Conservation (phyloP, 30 jellyfish, hydroid and myxozoan genomes). For the Mastigias papua region DNA sequence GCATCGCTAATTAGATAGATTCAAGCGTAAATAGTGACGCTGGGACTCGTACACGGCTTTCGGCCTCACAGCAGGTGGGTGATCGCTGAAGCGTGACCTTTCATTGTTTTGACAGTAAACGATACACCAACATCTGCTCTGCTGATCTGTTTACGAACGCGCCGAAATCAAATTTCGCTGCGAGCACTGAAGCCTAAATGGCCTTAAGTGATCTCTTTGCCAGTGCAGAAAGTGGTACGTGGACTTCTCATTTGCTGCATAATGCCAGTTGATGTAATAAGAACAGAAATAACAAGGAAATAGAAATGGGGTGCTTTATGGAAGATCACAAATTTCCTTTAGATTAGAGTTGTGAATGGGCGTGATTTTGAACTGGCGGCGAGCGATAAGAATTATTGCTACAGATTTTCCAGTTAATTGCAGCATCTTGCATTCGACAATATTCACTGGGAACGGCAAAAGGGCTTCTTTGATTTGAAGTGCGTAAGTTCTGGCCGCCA, state of each 20-base stretch:
- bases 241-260: neutral
- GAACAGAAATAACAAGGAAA: no score
- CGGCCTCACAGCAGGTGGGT: conserved; percentile 56
- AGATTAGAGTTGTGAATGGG: no score
- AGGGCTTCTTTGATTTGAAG: no score
- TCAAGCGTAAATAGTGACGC: conserved; percentile 44
- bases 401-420: no score
- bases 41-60: conserved; percentile 54
- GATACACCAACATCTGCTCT: neutral
- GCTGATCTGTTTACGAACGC: conserved; percentile 15
- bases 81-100: conserved; percentile 44
- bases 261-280: no score
- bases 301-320: no score
- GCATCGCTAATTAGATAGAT: neutral
- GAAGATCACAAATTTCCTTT: no score
- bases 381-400: no score
- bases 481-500: no score
- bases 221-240: neutral
- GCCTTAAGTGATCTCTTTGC: neutral
- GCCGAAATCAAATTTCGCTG: conserved; percentile 2
- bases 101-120: conserved; percentile 39
- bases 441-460: no score
- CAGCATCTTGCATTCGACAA: no score
- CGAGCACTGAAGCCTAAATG: neutral
- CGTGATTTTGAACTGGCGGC: no score